phyloP scores from a whole-genome alignment of 35 echinoderm and acorn worm species.

The Diadema setosum region DNA sequence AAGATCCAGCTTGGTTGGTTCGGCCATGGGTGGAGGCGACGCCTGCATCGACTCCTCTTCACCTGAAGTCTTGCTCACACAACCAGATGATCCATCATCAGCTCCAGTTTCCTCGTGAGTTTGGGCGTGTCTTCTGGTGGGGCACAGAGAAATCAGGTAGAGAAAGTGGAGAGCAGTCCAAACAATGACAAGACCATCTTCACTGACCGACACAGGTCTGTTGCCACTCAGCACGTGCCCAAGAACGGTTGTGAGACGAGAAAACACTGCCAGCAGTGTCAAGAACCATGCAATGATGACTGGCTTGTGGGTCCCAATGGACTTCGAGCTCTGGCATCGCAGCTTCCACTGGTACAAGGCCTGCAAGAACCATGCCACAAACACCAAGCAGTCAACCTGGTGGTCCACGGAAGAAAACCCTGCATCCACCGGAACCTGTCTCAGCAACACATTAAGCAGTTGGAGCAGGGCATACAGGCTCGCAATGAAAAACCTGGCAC shows the following conservation, averaged over 20 bases:
- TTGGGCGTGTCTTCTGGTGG: neutral
- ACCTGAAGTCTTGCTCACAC: neutral
- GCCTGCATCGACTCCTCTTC: neutral
- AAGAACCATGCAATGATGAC: neutral
- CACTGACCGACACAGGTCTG: neutral
- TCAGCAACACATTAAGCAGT: slow-evolving; percentile 18
- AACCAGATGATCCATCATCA: neutral
- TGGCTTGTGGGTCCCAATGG: neutral
- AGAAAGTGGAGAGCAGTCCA: neutral
- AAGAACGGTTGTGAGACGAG: neutral
- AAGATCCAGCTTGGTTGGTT: neutral
- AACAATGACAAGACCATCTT: neutral
- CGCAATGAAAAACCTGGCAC: slow-evolving; percentile 31
- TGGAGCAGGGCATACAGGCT: slow-evolving; percentile 12
- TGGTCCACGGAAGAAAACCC: slow-evolving; percentile 21
- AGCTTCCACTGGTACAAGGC: neutral
- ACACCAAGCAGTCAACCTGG: neutral
- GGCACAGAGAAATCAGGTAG: neutral
- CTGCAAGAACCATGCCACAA: neutral
- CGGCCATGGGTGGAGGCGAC: neutral
- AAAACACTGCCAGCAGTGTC: neutral
- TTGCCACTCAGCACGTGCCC: neutral
- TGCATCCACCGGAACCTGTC: neutral
- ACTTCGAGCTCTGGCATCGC: neutral
- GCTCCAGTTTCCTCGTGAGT: neutral